Evolutionary conservation across 2,888 invertebrate genomes (phyloP), one percentile per base, ranked within the genome.

Genomic region (Carcina quercana): DNA sequence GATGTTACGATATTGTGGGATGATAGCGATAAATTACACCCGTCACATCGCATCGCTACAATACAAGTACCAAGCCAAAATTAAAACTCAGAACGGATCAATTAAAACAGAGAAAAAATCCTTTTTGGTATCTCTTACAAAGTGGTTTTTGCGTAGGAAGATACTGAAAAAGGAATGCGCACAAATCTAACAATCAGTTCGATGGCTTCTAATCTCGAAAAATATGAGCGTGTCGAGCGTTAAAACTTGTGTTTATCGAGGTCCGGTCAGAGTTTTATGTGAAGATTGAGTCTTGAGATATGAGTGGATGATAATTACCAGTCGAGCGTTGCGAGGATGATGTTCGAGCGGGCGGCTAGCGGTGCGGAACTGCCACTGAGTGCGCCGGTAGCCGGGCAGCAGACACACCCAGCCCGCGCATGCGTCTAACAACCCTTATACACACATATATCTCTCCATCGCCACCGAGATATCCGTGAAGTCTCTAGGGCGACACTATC

Each of bases 371-470:
- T 78, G 69, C 65, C 59, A 58, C 53, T 64, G 62, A 56, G 60
- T 45, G 59, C 56, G 58, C 59, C 56, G 56, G 49, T 24, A 10
- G 24, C 24, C 24, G 24, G 24, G 24, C 5, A 1, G 24, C 50
- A 64, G 79, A 78, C 82, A 80, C 82, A 74, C 82, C 79, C 80
- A 65, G 58, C 50, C 56, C 62, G 59, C 80, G 75, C 80, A 78
- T 79, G 80, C 80, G 82, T 57, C 43, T 41, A 42, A 45, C 50
- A 50, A 42, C 49, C 51, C 43, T 50, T 46, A 36, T 38, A 46
- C 44, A 45, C 47, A 38, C 40, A 22, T 40, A 49, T 45, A 30
- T 17, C 30, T 25, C 30, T 30, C n/a, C n/a, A n/a, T n/a, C n/a
- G n/a, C n/a, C n/a, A n/a, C n/a, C n/a, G n/a, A n/a, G n/a, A n/a